Evolutionary conservation across 1,140 invertebrate genomes (phyloP).

Genomic region (Zaprionus gabonicus): DNA sequence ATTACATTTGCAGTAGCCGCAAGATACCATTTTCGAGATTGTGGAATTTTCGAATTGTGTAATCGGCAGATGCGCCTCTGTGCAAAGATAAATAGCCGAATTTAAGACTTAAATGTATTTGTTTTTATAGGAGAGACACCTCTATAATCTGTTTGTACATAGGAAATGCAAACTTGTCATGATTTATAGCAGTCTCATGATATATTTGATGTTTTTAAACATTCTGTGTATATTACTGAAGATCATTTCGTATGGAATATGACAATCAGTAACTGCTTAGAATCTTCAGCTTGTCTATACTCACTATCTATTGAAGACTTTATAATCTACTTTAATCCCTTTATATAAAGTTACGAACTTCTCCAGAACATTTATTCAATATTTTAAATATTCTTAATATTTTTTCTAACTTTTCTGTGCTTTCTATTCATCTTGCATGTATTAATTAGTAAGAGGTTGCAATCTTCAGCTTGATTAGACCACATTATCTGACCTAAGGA

Average conservation of each 20-base stretch:
- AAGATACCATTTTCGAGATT: not conserved
- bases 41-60: conserved; percentile 5
- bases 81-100: conserved; percentile 1
- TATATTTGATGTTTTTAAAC: not conserved
- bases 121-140: not conserved
- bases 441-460: no score
- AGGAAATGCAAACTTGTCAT: no score
- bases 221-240: not conserved
- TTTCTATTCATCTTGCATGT: not conserved
- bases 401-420: not conserved
- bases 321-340: no score
- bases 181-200: no score
- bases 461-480: no score
- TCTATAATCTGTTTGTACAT: not conserved
- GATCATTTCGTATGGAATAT: no score
- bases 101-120: conserved; percentile 1
- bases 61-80: not conserved
- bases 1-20: conserved; percentile 6
- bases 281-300: no score
- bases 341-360: no score
- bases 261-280: no score
- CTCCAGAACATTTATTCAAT: not conserved
- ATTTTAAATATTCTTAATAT: not conserved
- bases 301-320: no score
- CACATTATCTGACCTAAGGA: no score